Conservation (phyloP, 2,888 invertebrate genomes). For the Sarcophaga variegata region DNA sequence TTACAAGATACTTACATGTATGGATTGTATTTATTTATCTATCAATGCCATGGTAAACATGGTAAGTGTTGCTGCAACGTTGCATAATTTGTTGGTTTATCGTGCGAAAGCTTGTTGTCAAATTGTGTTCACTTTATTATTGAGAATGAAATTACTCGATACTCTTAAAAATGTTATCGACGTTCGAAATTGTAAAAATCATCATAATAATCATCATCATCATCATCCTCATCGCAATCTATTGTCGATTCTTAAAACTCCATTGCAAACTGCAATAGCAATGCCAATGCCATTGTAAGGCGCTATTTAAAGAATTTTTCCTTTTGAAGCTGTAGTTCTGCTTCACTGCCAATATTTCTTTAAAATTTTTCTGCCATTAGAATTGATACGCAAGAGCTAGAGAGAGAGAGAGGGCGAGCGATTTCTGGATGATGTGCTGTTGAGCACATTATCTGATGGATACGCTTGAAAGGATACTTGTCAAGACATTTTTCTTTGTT, state of each 20-base stretch:
- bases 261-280: background rate
- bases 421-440: background rate
- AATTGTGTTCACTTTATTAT: constrained; percentile 52
- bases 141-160: constrained; percentile 48
- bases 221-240: background rate
- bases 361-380: background rate
- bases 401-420: background rate
- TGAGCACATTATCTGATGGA: constrained; percentile 31
- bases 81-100: background rate
- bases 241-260: background rate
- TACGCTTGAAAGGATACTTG: constrained; percentile 19
- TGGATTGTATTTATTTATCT: constrained; percentile 7
- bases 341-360: constrained; percentile 37
- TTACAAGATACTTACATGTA: background rate
- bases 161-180: background rate
- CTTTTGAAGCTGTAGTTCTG: background rate
- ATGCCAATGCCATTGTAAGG: constrained; percentile 8
- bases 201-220: too few relatives aligned
- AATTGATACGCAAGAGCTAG: constrained; percentile 18
- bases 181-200: too few relatives aligned
- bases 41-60: background rate
- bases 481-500: constrained; percentile 33
- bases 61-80: background rate
- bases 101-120: constrained; percentile 40
- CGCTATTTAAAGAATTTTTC: constrained; percentile 15